Evolutionary conservation across 2,797 vertebrate genomes (phyloP), one percentile per base, ranked within the genome.

Genomic region (Octomys mimax): DNA sequence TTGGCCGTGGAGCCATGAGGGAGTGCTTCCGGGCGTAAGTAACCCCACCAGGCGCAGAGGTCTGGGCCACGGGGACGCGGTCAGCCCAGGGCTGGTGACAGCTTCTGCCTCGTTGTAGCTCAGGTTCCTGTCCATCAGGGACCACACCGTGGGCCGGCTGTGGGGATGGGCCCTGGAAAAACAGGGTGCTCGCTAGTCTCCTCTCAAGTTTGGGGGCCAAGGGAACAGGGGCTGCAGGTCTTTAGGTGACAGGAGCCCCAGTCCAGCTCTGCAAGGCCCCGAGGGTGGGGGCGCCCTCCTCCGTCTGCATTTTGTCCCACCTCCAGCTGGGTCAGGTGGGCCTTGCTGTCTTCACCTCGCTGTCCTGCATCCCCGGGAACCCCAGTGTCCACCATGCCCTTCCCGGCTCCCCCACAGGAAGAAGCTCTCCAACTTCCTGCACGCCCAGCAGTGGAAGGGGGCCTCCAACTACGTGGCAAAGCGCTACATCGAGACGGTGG

Each of bases 1-100:
- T 99, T 46, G 99, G 99, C 92, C 99, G 98, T 92, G 99, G 99
- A 78, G 99, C 99, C 46, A 99, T 99, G 99, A 99, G 99, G 66
- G 99, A 99, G 97, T 99, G 99, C 98, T 99, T 99, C 98, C 98
- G 99, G 98, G 99, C 99, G 99, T 99, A 98, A 99, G 99, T 99
- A 91, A 86, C 52, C 31, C 31, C 26, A 64, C 33, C 7, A 39
- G 66, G 57, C 19, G 80, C 92, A 24, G 31, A 86, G 62, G 78
- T 8, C 62, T 33, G 28, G 36, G 64, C 4, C 42, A 5, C 11
- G 33, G 57, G 33, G 59, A 28, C 59, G 39, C 75, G 75, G 88
- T 85, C 26, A 59, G 22, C 64, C 49, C 31, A 89, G 52, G 59
- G 21, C 31, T 61, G 0, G 71, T 81, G 46, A 68, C 42, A 8